Conservation (phyloP, 2,888 invertebrate genomes). For the Amphimallon solstitiale region DNA sequence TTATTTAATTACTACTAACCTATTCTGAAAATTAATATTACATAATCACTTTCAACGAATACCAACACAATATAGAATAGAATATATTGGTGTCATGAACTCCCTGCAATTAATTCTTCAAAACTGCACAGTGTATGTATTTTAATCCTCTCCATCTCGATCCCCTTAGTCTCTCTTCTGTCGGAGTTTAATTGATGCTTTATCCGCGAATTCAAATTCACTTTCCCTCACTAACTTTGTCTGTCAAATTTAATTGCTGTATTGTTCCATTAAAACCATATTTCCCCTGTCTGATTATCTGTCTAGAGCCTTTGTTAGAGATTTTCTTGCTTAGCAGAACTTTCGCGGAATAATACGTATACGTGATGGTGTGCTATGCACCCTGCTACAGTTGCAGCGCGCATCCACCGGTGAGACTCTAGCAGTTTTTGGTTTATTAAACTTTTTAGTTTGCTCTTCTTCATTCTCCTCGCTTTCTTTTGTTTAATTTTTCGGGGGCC, state of each 20-base stretch:
- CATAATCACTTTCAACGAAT: no score
- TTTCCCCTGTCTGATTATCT: conserved; percentile 40
- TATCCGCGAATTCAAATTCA: conserved; percentile 40
- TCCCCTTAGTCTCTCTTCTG: conserved; percentile 27
- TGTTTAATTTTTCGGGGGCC: no score
- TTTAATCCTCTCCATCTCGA: no score
- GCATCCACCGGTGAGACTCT: background rate
- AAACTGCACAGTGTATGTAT: no score
- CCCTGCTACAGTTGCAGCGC: background rate
- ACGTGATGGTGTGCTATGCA: background rate
- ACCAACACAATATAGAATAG: no score
- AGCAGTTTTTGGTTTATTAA: background rate
- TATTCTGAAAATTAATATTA: no score
- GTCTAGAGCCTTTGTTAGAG: conserved; percentile 38
- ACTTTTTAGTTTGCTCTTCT: background rate
- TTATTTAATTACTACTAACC: no score
- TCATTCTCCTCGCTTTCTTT: background rate
- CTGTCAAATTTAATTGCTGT: conserved; percentile 43
- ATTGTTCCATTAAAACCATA: conserved; percentile 42
- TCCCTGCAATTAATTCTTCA: no score
- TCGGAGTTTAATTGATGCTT: conserved; percentile 41
- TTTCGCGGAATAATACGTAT: conserved; percentile 1
- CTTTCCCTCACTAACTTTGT: conserved; percentile 40
- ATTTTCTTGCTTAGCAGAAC: conserved; percentile 35
- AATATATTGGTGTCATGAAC: no score